A percentile compares a stretch with the other conserved stretches of the same genome.
Conservation (phyloP, 2,797 vertebrate species). For the Todus mexicanus region DNA sequence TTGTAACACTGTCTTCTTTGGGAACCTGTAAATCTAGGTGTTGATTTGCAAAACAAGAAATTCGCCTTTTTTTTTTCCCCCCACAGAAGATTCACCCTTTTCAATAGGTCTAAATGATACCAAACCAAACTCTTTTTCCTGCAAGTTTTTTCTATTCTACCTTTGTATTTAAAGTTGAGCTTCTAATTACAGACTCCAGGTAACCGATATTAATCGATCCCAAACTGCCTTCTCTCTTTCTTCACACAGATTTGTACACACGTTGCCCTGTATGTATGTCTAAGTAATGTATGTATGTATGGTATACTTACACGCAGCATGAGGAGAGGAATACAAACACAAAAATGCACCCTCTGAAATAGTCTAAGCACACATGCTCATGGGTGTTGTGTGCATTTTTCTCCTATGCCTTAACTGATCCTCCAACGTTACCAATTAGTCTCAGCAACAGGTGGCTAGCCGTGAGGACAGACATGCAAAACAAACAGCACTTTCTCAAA, state of each 20-base stretch:
- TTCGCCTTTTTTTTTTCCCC: accelerated
- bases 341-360: background rate
- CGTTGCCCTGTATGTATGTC: background rate
- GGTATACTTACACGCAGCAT: background rate
- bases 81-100: background rate
- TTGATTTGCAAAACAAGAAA: background rate
- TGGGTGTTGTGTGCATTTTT: background rate
- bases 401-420: background rate
- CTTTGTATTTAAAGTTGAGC: background rate
- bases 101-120: background rate
- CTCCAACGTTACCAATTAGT: background rate
- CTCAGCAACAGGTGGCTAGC: background rate
- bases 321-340: background rate
- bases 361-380: background rate
- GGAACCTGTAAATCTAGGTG: background rate
- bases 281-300: background rate
- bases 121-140: background rate
- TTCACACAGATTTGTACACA: background rate
- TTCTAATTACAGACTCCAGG: background rate
- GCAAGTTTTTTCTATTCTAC: background rate
- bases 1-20: background rate
- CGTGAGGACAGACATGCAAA: background rate
- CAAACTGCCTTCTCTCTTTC: background rate
- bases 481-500: background rate
- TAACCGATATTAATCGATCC: background rate